phyloP scores from a whole-genome alignment of 2,113 vertebrate species.

The Phocoena phocoena region DNA sequence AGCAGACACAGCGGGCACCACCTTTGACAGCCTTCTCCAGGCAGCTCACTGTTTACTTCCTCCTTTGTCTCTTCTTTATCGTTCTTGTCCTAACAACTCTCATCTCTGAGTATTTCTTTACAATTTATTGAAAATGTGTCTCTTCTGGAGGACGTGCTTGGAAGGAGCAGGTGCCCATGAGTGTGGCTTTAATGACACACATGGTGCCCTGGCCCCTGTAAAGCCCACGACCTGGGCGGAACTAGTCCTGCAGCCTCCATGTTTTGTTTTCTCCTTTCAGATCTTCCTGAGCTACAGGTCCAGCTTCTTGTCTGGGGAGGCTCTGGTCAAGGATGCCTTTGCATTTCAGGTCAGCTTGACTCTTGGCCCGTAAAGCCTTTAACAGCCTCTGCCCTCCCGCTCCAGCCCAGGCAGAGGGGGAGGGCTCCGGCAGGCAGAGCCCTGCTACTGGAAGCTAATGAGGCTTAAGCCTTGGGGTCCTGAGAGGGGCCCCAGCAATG shows the following conservation, averaged over 20 bases:
- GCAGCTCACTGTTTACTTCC: neutral
- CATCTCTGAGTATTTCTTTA: neutral
- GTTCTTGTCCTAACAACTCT: neutral
- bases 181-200: fast-evolving
- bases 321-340: slow-evolving; percentile 86
- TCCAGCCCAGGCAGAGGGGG: neutral
- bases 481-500: neutral
- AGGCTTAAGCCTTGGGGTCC: too few relatives aligned
- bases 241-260: too few relatives aligned
- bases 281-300: slow-evolving; percentile 94
- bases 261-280: slow-evolving; percentile 79
- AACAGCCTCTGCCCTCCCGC: neutral
- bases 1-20: too few relatives aligned
- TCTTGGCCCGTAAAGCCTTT: neutral
- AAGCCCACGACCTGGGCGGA: neutral
- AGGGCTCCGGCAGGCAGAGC: neutral
- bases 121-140: neutral
- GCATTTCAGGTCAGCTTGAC: slow-evolving; percentile 93
- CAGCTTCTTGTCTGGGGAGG: slow-evolving; percentile 91
- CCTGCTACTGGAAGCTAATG: neutral
- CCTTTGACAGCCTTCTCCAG: neutral
- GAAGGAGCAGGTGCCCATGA: neutral
- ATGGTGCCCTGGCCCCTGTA: fast-evolving
- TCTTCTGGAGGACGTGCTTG: neutral
- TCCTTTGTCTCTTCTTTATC: neutral